Evolutionary conservation across 1,140 invertebrate species (phyloP).

Genomic region (Mercenaria mercenaria): DNA sequence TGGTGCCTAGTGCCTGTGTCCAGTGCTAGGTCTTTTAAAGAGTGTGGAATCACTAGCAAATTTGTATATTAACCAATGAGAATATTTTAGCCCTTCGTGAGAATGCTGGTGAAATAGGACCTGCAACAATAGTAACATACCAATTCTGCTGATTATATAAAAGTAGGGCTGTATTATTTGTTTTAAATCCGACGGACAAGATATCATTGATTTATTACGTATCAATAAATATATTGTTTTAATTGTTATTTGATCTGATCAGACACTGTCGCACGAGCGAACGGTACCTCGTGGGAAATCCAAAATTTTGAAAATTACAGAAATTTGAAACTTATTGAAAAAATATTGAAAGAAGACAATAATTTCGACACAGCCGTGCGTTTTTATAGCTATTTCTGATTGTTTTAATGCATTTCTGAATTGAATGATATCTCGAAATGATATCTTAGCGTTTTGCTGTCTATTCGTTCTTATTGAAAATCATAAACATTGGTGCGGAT

Average conservation of each 20-base stretch:
- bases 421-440: not conserved
- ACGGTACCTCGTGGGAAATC: constrained; percentile 1
- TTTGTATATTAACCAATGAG: too few relatives aligned
- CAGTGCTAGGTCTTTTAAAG: too few relatives aligned
- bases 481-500: not conserved
- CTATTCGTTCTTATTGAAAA: not conserved
- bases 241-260: not conserved
- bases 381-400: not conserved
- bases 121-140: too few relatives aligned
- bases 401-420: not conserved
- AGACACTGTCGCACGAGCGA: not conserved
- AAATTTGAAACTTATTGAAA: constrained; percentile 6
- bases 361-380: not conserved
- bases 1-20: too few relatives aligned
- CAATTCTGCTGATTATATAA: too few relatives aligned
- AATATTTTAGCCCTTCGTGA: too few relatives aligned
- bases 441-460: not conserved
- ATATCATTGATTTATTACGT: not conserved
- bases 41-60: too few relatives aligned
- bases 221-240: not conserved
- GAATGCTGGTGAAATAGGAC: too few relatives aligned
- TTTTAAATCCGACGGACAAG: not conserved
- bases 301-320: not conserved
- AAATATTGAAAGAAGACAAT: not conserved
- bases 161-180: too few relatives aligned